Conservation (phyloP, 1,140 invertebrate genomes). For the Armadillidium nasatum region DNA sequence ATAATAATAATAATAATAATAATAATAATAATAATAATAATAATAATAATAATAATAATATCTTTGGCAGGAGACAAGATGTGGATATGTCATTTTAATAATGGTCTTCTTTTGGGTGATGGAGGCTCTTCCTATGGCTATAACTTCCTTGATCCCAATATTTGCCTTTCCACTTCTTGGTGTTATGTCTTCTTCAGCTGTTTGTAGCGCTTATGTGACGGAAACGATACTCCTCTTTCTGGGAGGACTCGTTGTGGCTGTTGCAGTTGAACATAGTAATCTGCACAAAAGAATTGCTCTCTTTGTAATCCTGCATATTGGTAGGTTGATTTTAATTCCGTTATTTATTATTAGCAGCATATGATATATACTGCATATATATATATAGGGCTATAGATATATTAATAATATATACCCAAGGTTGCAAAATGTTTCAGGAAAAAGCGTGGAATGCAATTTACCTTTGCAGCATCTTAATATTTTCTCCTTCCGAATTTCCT, state of each 20-base stretch:
- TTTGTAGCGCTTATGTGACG: constrained; percentile 51
- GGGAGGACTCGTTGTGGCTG: constrained; percentile 67
- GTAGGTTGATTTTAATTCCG: constrained; percentile 37
- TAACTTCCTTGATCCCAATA: constrained; percentile 53
- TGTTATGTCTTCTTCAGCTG: constrained; percentile 45
- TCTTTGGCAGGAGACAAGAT: constrained; percentile 46
- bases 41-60: too few relatives aligned
- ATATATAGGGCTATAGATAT: too few relatives aligned
- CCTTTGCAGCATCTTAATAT: too few relatives aligned
- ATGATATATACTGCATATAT: too few relatives aligned
- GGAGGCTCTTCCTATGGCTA: constrained; percentile 52
- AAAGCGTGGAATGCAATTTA: too few relatives aligned
- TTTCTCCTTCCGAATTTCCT: too few relatives aligned
- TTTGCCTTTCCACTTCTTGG: constrained; percentile 51
- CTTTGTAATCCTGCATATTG: constrained; percentile 17
- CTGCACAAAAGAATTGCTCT: constrained; percentile 78
- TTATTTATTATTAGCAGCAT: too few relatives aligned
- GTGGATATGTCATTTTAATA: constrained; percentile 50
- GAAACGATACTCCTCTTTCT: constrained; percentile 74
- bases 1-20: too few relatives aligned
- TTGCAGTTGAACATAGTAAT: constrained; percentile 76
- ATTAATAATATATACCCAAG: too few relatives aligned
- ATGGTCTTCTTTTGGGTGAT: constrained; percentile 55
- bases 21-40: too few relatives aligned
- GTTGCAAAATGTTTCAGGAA: too few relatives aligned